Base-by-base conservation (phyloP, 2,888 invertebrate genomes). In the Caenorhabditis sp. region DNA sequence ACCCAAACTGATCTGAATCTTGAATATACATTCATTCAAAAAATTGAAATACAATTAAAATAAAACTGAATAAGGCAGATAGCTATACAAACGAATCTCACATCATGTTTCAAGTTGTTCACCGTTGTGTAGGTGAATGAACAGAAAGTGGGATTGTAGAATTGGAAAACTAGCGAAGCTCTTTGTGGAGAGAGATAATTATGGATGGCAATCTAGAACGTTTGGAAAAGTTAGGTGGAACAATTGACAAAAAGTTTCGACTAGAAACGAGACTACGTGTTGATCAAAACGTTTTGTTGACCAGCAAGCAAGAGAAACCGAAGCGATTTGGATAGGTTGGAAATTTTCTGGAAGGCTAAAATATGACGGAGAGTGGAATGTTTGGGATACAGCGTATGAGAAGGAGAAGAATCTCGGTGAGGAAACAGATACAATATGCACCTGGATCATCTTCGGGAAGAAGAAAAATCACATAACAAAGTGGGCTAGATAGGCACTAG, bases 81-180 rank as follows among this genome's bases (percentile, higher is more conserved):
- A 61, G 47, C 31, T 22, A 56, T n/a, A 41, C 10, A 54, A 41
- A 49, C 38, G 38, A n/a, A 59, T 70, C 64, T 63, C 70, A 64
- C 70, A 41, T 44, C 63, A 41, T 54, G 56, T 70, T 70, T 70
- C 70, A 59, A n/a, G 24, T 44, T 61, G 70, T 79, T 79, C 79
- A 79, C 79, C 70, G 38, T 26, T 19, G 38, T 24, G 5, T 6
- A 51, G 44, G 79, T 79, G 79, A 79, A 79, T 79, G 28, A 64
- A 64, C 70, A 64, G 70, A 79, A 70, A 64, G 19, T 70, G 79
- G 58, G 79, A 77, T 38, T 28, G 14, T 14, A 63, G 31, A 79
- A 79, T 64, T 64, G 19, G 19, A 70, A 77, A 70, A 70, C 79
- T 70, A 79, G 70, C 79, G 47, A 79, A 79, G 79, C 79, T 79